Evolutionary conservation across 2,113 vertebrate genomes (phyloP).

Genomic region (Calyptomena viridis): DNA sequence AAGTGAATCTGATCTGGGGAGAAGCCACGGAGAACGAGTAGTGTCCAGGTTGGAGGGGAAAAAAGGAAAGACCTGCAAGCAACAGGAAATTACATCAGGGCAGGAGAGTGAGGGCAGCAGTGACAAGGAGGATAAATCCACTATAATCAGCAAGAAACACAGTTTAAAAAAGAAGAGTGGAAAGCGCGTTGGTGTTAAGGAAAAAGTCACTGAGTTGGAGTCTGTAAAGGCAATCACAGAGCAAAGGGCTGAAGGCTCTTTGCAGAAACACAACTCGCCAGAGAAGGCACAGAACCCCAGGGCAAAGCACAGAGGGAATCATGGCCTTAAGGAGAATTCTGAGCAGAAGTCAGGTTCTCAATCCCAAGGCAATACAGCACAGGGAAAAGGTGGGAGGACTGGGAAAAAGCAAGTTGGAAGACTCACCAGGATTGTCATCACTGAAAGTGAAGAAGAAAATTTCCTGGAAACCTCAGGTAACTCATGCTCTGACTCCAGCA

Average conservation of each 20-base stretch:
- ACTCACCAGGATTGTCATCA: background rate
- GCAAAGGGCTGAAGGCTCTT: background rate
- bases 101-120: background rate
- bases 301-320: background rate
- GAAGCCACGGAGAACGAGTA: background rate
- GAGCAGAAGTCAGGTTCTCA: background rate
- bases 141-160: background rate
- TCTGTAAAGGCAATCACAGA: background rate
- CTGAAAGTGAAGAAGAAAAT: background rate
- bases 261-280: background rate
- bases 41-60: background rate
- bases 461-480: background rate
- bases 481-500: conserved; percentile 15
- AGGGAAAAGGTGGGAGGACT: background rate
- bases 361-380: background rate
- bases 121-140: background rate
- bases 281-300: background rate
- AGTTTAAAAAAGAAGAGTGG: background rate
- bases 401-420: background rate
- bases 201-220: background rate
- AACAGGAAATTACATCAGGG: background rate
- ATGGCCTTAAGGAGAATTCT: background rate
- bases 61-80: background rate
- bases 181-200: background rate
- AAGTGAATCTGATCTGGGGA: background rate